Conservation (phyloP, 1,140 invertebrate genomes). For the Bombus confusus region DNA sequence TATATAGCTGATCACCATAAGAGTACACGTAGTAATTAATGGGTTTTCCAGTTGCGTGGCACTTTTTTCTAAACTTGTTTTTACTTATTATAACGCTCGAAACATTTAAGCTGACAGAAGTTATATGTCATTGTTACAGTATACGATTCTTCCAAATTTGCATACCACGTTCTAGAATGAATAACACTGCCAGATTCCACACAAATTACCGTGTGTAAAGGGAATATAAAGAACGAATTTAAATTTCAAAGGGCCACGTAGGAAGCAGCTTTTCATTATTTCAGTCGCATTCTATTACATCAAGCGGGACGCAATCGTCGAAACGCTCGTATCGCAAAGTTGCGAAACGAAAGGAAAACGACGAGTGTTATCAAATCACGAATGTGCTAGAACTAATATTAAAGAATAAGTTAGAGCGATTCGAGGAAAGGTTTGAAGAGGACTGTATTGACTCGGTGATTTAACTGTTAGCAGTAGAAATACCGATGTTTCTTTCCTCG, state of each 20-base stretch:
- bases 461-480: neutral
- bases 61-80: too few relatives aligned
- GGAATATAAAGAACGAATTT: neutral
- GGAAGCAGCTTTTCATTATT: too few relatives aligned
- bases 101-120: neutral
- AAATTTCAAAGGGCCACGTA: neutral
- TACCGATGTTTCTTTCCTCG: neutral
- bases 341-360: neutral
- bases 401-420: neutral
- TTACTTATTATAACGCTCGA: neutral
- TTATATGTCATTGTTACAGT: too few relatives aligned
- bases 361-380: neutral
- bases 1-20: too few relatives aligned
- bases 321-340: neutral
- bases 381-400: neutral
- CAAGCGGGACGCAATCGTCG: neutral
- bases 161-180: neutral
- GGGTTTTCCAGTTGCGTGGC: too few relatives aligned
- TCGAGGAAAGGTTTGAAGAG: neutral
- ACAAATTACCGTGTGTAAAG: neutral
- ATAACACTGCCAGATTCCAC: neutral
- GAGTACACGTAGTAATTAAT: too few relatives aligned
- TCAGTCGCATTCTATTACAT: too few relatives aligned
- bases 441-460: neutral
- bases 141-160: neutral